A percentile compares a stretch with the other conserved stretches of the same genome.
phyloP scores from a whole-genome alignment of 2,113 vertebrate species.

The Amazona vittata region DNA sequence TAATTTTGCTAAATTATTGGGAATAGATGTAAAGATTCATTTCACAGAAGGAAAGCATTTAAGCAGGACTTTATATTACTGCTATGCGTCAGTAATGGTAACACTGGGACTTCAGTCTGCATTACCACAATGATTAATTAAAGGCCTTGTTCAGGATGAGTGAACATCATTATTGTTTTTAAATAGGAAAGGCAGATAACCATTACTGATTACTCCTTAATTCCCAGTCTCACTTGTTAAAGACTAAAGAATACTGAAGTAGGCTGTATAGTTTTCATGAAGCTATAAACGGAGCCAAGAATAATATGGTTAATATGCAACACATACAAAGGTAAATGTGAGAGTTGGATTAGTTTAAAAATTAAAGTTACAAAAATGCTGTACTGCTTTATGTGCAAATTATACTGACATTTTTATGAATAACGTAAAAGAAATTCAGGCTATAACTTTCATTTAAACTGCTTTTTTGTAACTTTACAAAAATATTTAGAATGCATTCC shows the following conservation, averaged over 20 bases:
- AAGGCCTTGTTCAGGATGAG: constrained; percentile 82
- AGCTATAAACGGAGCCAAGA: constrained; percentile 58
- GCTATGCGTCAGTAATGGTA: constrained; percentile 74
- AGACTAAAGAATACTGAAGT: constrained; percentile 74
- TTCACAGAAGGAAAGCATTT: constrained; percentile 76
- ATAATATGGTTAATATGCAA: constrained; percentile 63
- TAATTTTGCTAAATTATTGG: constrained; percentile 66
- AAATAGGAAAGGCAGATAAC: constrained; percentile 90
- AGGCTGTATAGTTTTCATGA: constrained; percentile 71
- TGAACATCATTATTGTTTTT: constrained; percentile 92
- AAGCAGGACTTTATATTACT: constrained; percentile 72
- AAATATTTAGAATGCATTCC: background rate
- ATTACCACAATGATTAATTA: constrained; percentile 96
- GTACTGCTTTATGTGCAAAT: background rate
- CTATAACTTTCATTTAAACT: background rate
- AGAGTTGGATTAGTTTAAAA: constrained; percentile 34
- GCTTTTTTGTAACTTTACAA: background rate
- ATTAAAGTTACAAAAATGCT: constrained; percentile 11
- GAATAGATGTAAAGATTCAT: constrained; percentile 73
- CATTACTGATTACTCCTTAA: constrained; percentile 80
- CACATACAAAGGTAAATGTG: constrained; percentile 15
- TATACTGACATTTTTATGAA: background rate
- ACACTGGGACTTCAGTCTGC: constrained; percentile 79
- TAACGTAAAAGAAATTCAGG: background rate
- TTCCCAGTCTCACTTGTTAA: constrained; percentile 78